Evolutionary conservation across 1,140 invertebrate species (phyloP).

Genomic region (Anastrepha obliqua): DNA sequence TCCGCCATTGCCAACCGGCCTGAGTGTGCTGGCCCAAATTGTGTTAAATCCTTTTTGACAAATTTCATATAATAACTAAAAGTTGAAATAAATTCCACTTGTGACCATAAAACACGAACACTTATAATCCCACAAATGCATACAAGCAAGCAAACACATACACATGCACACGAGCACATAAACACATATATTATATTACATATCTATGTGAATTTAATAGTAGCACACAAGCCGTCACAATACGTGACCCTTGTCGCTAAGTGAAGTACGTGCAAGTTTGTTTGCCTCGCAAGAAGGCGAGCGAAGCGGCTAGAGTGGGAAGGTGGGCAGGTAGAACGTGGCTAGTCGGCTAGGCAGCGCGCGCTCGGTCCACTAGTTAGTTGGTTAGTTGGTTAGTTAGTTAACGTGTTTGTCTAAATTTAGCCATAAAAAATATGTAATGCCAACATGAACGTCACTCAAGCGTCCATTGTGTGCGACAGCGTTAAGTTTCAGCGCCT

Average conservation of each 20-base stretch:
- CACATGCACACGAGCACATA: no score
- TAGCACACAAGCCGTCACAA: constrained; percentile 6
- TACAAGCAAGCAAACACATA: no score
- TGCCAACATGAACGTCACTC: constrained; percentile 7
- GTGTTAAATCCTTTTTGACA: constrained; percentile 41
- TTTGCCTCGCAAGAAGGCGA: neutral
- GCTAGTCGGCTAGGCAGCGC: neutral
- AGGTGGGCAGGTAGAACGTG: neutral
- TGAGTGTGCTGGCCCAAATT: neutral
- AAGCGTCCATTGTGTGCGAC: constrained; percentile 6
- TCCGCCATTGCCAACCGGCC: neutral
- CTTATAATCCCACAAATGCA: neutral
- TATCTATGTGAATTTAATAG: constrained; percentile 24
- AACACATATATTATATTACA: constrained; percentile 13
- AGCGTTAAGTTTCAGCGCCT: constrained; percentile 12
- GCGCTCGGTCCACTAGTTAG: neutral
- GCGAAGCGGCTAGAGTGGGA: neutral
- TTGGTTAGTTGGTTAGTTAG: constrained; percentile 30
- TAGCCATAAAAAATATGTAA: constrained; percentile 2
- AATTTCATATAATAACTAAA: constrained; percentile 51
- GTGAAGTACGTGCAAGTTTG: neutral
- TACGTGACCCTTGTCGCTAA: constrained; percentile 38
- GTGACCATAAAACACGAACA: constrained; percentile 15
- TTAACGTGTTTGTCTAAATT: constrained; percentile 51
- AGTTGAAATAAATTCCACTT: constrained; percentile 49